phyloP scores from a whole-genome alignment of 2,113 vertebrate species.

The human (Homo sapiens) region GRCh38 chr3:86246501-86247000 shows the following conservation, averaged over 20 bases:
- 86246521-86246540: background rate
- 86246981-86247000: conserved; percentile 62
- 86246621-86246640: background rate
- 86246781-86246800: background rate
- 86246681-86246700: background rate
- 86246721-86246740: background rate
- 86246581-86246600: background rate
- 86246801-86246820: background rate
- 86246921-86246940: background rate
- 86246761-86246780: conserved; percentile 19
- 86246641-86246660: background rate
- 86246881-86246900: conserved; percentile 60
- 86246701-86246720: background rate
- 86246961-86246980: conserved; percentile 69
- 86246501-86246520: background rate
- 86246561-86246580: background rate
- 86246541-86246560: background rate
- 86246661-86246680: background rate
- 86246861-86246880: conserved; percentile 71
- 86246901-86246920: conserved; percentile 65
- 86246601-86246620: background rate
- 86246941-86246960: conserved; percentile 56
- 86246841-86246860: conserved; percentile 47
- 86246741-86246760: background rate
- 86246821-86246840: background rate